Evolutionary conservation across 2,797 vertebrate genomes (phyloP).

Genomic region (Saguinus oedipus): DNA sequence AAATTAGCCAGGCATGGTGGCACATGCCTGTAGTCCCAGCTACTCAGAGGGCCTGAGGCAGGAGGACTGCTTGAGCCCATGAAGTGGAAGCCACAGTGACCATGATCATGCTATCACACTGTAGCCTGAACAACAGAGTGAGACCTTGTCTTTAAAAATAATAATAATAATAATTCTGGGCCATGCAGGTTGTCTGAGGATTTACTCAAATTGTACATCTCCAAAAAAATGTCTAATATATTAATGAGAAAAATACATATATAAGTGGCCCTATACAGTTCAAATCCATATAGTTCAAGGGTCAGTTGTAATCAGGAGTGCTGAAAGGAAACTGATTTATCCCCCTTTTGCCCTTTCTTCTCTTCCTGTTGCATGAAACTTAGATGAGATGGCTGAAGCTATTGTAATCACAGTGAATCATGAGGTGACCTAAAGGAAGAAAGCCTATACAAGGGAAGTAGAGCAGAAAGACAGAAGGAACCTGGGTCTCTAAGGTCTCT

Average conservation of each 20-base stretch:
- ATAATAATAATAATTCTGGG: not conserved
- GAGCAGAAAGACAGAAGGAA: slow-evolving; percentile 2
- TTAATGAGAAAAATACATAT: not conserved
- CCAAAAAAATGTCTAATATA: not conserved
- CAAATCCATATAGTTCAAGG: not conserved
- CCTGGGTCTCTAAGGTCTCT: not conserved
- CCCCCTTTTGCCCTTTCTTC: not conserved
- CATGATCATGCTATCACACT: not conserved
- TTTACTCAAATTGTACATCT: not conserved
- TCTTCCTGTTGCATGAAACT: not conserved
- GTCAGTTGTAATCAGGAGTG: not conserved
- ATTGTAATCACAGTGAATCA: not conserved
- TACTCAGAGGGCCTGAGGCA: not conserved
- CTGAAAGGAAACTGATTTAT: not conserved
- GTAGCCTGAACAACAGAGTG: not conserved
- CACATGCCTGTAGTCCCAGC: not conserved
- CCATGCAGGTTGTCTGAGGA: not conserved
- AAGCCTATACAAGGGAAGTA: not conserved
- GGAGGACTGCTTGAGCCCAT: not conserved
- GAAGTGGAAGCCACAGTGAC: not conserved
- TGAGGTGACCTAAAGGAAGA: not conserved
- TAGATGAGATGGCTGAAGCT: not conserved
- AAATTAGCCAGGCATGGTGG: not conserved
- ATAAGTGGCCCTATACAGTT: not conserved
- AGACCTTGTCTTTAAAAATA: not conserved